A percentile compares a stretch with the other conserved stretches of the same genome.
Evolutionary conservation across 2,888 invertebrate species (phyloP).

Genomic region (Neoaliturus tenellus): DNA sequence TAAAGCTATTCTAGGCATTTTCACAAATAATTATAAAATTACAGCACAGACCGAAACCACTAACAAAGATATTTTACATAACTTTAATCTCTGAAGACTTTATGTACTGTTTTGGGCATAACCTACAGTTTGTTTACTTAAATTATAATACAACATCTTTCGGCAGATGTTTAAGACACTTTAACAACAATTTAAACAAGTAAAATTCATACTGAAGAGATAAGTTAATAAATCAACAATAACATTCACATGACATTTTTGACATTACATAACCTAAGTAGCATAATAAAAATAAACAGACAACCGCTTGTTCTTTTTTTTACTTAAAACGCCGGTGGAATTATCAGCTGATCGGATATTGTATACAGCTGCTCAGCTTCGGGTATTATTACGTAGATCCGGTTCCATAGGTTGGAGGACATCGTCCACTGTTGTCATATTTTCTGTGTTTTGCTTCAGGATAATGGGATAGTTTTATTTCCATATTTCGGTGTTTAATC

Average conservation of each 20-base stretch:
- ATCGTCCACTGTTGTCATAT: conserved; percentile 57
- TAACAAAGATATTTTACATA: background rate
- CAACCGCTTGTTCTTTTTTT: conserved; percentile 19
- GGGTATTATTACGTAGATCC: conserved; percentile 34
- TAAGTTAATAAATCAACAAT: background rate
- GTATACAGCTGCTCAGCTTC: background rate
- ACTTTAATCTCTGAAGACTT: background rate
- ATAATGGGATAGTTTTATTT: background rate
- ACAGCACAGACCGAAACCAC: background rate
- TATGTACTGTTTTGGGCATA: background rate
- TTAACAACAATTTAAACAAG: background rate
- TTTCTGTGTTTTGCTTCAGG: conserved; percentile 10
- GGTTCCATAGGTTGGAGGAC: conserved; percentile 51
- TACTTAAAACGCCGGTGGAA: background rate
- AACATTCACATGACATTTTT: conserved; percentile 1
- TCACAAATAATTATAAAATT: background rate
- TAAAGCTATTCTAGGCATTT: conserved; percentile 19
- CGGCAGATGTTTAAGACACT: background rate
- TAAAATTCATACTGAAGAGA: background rate
- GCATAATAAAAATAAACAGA: background rate
- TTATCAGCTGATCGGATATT: conserved; percentile 8
- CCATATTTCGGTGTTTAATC: background rate
- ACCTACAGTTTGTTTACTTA: background rate
- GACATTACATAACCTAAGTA: conserved; percentile 22
- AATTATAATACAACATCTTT: background rate